A percentile compares a stretch with the other conserved stretches of the same genome.
These are phyloP conservation scores for Hydrozoanthus tunicans DNA, from an alignment of 64 coral and sea anemone genomes.

Conservation along the genomic window DNA sequence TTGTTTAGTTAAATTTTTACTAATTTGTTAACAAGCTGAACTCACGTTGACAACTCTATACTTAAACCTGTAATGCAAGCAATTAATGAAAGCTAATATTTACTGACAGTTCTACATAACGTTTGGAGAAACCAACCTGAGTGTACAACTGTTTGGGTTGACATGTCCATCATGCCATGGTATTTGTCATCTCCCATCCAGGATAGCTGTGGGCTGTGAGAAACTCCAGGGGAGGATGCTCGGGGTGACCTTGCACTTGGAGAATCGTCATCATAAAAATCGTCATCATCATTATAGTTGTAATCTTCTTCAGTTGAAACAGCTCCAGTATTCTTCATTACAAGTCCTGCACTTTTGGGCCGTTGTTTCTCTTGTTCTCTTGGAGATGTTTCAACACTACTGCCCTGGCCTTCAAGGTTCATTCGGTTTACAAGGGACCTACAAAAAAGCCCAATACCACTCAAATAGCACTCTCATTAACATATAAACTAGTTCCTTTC, in stretches of 20 bases:
- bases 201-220: slow-evolving; percentile 57
- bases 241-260: slow-evolving; percentile 52
- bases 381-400: slow-evolving; percentile 57
- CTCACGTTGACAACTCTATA: not conserved
- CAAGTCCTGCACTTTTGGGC: slow-evolving; percentile 62
- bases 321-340: slow-evolving; percentile 13
- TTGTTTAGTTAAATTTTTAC: too few species aligned
- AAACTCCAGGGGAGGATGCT: slow-evolving; percentile 34
- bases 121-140: slow-evolving; percentile 45
- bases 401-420: slow-evolving; percentile 80
- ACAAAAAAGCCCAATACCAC: not conserved
- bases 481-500: too few species aligned
- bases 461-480: too few species aligned
- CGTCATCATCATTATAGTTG: slow-evolving; percentile 60
- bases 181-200: slow-evolving; percentile 68
- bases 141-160: slow-evolving; percentile 90
- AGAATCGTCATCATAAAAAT: slow-evolving; percentile 79
- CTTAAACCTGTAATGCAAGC: not conserved
- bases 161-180: slow-evolving; percentile 81
- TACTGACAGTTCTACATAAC: too few species aligned
- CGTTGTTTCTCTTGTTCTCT: slow-evolving; percentile 25
- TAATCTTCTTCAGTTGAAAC: slow-evolving; percentile 47
- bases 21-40: not conserved
- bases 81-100: not conserved
- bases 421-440: slow-evolving; percentile 81